Evolutionary conservation across 2,888 invertebrate species (phyloP), one percentile per base, ranked within the genome.

Genomic region (Ametastegia equiseti): DNA sequence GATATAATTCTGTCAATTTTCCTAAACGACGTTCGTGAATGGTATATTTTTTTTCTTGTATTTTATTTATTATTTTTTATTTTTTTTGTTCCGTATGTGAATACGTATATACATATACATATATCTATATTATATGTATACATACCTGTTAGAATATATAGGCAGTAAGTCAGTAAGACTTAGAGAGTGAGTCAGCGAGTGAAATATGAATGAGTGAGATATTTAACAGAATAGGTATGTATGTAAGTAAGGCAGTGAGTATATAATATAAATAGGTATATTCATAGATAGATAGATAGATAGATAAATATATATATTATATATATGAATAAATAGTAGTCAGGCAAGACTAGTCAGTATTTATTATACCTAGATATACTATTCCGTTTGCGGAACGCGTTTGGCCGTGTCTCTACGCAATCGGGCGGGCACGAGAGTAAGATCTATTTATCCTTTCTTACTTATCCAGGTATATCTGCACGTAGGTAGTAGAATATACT

Each of bases 271-370:
- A 30, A 13, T 33, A 63, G 30, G 9, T 33, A n/a, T n/a, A 33
- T 33, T 7, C 11, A n/a, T 30, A 60, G 23, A 13, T 27, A 23
- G 27, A 60, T 60, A n/a, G n/a, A n/a, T n/a, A n/a, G 30, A 60
- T 47, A 1, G 13, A 60, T 60, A 11, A 60, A 60, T 36, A 67
- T n/a, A 19, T 67, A 9, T 36, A 33, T 7, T 39, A 69, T 42
- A 19, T 71, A 69, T 47, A 45, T 19, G 19, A 19, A 39, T 67
- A 67, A n/a, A 19, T 71, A 15, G 27, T 60, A 65, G 63, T 65
- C 65, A 84, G 83, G 81, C 83, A 85, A n/a, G 85, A 87, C 89
- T 89, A 89, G 89, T 89, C 89, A 89, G 88, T 88, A 89, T 89
- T 89, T 47, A 65, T 82, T 60, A 78, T 75, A n/a, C n/a, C n/a